Evolutionary conservation across 2,797 vertebrate species (phyloP), one percentile per base, ranked within the genome.

Genomic region (Gymnoscopelus microlampas): DNA sequence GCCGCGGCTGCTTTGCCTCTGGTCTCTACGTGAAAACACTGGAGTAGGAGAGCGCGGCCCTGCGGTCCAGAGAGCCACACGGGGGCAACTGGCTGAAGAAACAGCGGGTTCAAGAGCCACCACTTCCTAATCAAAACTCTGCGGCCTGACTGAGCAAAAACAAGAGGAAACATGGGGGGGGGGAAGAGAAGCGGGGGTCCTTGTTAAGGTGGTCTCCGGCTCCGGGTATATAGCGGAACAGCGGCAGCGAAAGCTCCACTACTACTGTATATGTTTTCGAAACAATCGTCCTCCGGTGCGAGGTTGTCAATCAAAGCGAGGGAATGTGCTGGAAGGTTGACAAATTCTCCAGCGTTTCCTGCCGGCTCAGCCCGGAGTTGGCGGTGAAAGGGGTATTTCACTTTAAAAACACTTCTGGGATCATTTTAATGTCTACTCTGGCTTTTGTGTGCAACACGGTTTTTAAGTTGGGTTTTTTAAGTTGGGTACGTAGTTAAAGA

Each of bases 111-210:
- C 79, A 87, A 91, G 87, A 90, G 85, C 76, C 71, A 70, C 70
- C 11, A 70, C 85, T 92, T 93, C 91, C 92, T 91, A 91, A 93
- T 91, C 86, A 92, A 78, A 93, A 85, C 82, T 81, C 62, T 76
- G 72, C 23, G 60, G 68, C 78, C 68, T 79, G 84, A 89, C 73
- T 13, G 73, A 70, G 81, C 84, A 88, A 90, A 39, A 92, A 93
- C 77, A 88, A 84, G 69, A 87, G 87, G 86, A 89, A 91, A 86
- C 69, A 74, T 79, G 82, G 62, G 49, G 68, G 58, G 70, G 23
- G 55, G 69, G 71, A 58, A 71, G 49, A 87, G 89, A 73, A 76
- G 78, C 68, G 79, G 65, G 75, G 79, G 71, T 24, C 63, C 76
- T 81, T 56, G 60, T 82, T 61, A 79, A 87, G 84, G 82, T 87